Conservation (phyloP, 2,113 vertebrate species). For the Castor canadensis region DNA sequence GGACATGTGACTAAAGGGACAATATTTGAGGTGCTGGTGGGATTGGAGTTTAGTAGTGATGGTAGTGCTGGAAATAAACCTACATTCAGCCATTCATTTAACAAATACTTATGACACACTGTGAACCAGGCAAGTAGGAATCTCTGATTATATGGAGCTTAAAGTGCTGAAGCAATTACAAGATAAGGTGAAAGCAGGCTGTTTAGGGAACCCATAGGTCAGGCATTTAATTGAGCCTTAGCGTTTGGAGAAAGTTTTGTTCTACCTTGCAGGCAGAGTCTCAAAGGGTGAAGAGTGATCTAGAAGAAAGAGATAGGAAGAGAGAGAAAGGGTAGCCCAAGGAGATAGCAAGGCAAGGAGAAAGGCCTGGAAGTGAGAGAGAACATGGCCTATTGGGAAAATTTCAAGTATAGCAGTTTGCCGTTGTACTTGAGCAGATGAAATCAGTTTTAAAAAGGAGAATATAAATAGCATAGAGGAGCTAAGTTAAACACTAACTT, state of each 20-base stretch:
- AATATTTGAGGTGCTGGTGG: background rate
- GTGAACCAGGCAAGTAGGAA: background rate
- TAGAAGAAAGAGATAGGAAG: background rate
- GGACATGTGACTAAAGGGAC: background rate
- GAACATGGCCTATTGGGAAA: background rate
- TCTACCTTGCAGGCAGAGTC: background rate
- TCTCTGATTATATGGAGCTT: background rate
- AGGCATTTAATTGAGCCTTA: background rate
- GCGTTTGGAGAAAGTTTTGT: background rate
- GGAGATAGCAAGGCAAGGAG: background rate
- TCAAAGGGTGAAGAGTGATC: background rate
- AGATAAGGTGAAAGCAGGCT: background rate
- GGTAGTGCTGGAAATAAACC: background rate
- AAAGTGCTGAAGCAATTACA: background rate
- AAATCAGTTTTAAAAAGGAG: conserved; percentile 27
- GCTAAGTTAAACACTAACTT: background rate
- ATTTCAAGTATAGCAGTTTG: background rate
- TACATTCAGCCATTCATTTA: background rate
- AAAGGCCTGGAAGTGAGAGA: background rate
- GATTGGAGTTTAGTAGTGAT: background rate
- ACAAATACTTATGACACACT: background rate
- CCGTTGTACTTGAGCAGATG: background rate
- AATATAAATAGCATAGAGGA: background rate
- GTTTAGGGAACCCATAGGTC: background rate
- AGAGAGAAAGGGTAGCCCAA: background rate